A percentile compares a stretch with the other conserved stretches of the same genome.
phyloP scores from a whole-genome alignment of 1,140 invertebrate genomes.

The Popillia japonica region DNA sequence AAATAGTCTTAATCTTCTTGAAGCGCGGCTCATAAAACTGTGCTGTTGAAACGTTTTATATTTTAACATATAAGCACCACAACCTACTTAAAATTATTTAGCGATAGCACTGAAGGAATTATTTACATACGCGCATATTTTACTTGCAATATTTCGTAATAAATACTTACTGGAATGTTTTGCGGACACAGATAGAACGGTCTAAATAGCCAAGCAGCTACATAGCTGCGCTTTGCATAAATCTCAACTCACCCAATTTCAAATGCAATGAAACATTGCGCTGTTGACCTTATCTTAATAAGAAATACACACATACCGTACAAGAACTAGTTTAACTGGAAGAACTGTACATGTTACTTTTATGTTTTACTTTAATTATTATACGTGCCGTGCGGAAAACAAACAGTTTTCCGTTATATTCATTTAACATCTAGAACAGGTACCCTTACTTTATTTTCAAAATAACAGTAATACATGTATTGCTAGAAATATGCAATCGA shows the following conservation, averaged over 20 bases:
- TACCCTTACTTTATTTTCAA: too few species aligned
- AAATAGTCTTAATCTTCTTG: neutral
- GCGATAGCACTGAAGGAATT: neutral
- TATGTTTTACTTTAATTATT: conserved; percentile 16
- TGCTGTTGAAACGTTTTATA: neutral
- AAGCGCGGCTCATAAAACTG: neutral
- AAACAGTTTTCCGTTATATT: neutral
- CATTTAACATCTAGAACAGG: too few species aligned
- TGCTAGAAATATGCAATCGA: neutral
- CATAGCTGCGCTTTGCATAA: neutral
- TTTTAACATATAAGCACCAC: neutral
- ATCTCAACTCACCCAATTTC: conserved; percentile 21
- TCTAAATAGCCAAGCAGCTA: neutral
- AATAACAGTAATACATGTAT: neutral
- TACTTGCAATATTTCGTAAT: neutral
- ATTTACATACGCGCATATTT: conserved; percentile 17
- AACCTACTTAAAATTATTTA: neutral
- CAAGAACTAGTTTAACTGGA: conserved; percentile 23
- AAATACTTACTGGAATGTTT: conserved; percentile 19
- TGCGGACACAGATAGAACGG: neutral
- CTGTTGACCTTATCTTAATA: conserved; percentile 12
- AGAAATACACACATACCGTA: conserved; percentile 20
- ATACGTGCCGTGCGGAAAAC: neutral
- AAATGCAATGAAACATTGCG: neutral
- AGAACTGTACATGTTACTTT: neutral